These are phyloP conservation scores for Mesochorus sp. DNA, from an alignment of 2,888 invertebrate species.

Conservation along the genomic window DNA sequence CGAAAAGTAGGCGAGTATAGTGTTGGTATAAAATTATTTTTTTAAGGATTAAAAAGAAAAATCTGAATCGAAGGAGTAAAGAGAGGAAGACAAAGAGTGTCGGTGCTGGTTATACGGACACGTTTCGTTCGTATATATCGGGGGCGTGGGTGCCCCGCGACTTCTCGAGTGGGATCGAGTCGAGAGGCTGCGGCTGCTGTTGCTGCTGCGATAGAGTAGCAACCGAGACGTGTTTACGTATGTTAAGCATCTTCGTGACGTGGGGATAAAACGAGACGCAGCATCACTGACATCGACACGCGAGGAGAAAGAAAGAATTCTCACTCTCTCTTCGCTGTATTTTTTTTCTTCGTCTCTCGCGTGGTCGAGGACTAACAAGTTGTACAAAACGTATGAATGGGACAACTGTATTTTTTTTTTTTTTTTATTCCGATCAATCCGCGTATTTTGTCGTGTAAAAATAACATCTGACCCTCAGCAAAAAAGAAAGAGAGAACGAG, in stretches of 20 bases:
- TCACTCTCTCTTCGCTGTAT: neutral
- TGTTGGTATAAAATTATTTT: too few species aligned
- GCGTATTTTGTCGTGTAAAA: conserved; percentile 12
- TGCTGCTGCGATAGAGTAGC: conserved; percentile 43
- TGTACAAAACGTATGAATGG: conserved; percentile 47
- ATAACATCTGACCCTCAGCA: too few species aligned
- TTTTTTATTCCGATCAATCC: neutral
- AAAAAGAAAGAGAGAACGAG: neutral
- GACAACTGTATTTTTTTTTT: conserved; percentile 51
- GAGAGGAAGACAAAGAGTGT: too few species aligned
- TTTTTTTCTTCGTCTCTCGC: conserved; percentile 14
- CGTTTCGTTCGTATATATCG: conserved; percentile 50
- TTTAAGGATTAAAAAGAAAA: too few species aligned
- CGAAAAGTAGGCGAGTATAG: too few species aligned
- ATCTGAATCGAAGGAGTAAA: conserved; percentile 4
- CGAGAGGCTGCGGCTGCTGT: conserved; percentile 48
- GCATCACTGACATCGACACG: conserved; percentile 49
- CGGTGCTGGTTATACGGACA: neutral
- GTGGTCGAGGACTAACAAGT: conserved; percentile 19
- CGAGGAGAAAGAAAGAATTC: conserved; percentile 39
- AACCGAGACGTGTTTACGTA: conserved; percentile 61
- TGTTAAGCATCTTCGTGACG: conserved; percentile 62
- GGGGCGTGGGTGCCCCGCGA: conserved; percentile 55
- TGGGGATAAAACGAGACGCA: conserved; percentile 33
- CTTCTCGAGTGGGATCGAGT: conserved; percentile 58